phyloP scores from a whole-genome alignment of 1,140 invertebrate genomes.

The Asobara japonica region DNA sequence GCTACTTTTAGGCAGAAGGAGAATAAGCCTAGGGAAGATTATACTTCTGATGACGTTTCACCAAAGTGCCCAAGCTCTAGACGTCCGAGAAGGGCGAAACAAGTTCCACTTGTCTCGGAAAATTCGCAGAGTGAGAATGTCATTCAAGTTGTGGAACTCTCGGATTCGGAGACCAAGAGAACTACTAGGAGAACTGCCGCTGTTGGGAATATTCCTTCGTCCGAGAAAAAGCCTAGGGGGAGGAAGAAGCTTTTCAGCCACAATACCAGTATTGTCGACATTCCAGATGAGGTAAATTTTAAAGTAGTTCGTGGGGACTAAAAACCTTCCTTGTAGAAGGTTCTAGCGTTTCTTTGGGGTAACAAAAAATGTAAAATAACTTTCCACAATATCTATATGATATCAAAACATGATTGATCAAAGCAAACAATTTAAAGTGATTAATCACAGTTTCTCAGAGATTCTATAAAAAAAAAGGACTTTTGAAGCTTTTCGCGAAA shows the following conservation, averaged over 20 bases:
- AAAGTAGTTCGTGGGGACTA: too few relatives aligned
- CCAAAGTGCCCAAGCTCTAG: constrained; percentile 14
- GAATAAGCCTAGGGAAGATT: constrained; percentile 33
- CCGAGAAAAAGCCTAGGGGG: neutral
- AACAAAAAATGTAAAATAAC: too few relatives aligned
- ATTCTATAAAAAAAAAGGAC: too few relatives aligned
- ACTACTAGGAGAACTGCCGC: neutral
- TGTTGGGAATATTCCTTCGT: neutral
- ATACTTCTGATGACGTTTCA: constrained; percentile 45
- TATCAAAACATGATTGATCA: too few relatives aligned
- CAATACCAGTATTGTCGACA: neutral
- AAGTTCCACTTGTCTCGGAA: neutral
- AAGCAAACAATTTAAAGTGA: too few relatives aligned
- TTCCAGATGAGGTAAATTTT: neutral
- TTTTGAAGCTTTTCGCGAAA: too few relatives aligned
- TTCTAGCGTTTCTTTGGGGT: too few relatives aligned
- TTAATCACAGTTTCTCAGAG: too few relatives aligned
- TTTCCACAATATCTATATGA: too few relatives aligned
- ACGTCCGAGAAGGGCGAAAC: constrained; percentile 23
- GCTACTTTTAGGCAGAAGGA: neutral
- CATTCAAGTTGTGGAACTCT: neutral
- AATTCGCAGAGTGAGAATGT: neutral
- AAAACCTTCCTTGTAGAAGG: too few relatives aligned
- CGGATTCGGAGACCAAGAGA: neutral
- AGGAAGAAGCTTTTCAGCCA: neutral